Conservation (phyloP, 2,113 vertebrate genomes). For the Eurypyga helias region DNA sequence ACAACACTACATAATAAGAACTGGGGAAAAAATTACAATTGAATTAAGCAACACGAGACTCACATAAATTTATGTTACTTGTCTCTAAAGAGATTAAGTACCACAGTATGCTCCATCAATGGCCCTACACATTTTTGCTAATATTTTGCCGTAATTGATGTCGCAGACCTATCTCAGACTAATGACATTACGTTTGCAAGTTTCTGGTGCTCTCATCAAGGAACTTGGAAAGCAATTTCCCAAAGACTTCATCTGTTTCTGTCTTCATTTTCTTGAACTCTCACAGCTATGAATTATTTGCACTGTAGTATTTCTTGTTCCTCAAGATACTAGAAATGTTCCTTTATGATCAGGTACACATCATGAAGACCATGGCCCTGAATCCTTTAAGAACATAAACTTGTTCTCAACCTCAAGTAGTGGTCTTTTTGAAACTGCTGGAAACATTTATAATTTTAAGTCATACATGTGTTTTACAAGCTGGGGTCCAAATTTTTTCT, state of each 20-base stretch:
- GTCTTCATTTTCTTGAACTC: not conserved
- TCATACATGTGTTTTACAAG: not conserved
- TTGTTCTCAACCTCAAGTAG: not conserved
- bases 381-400: not conserved
- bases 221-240: constrained; percentile 29
- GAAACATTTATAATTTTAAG: not conserved
- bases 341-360: not conserved
- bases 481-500: not conserved
- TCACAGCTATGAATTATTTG: not conserved
- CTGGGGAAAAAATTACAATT: not conserved
- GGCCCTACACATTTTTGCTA: constrained; percentile 22
- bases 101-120: not conserved
- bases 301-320: not conserved
- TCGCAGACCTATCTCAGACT: constrained; percentile 15
- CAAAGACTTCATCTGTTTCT: not conserved
- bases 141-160: constrained; percentile 35
- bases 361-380: not conserved
- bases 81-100: constrained; percentile 38
- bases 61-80: not conserved
- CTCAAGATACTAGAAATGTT: not conserved
- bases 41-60: not conserved
- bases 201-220: constrained; percentile 11
- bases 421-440: not conserved
- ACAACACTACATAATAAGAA: not conserved
- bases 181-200: constrained; percentile 41